Conservation (phyloP, 64 coral and sea anemone genomes). For the Stichodactyla helianthus region DNA sequence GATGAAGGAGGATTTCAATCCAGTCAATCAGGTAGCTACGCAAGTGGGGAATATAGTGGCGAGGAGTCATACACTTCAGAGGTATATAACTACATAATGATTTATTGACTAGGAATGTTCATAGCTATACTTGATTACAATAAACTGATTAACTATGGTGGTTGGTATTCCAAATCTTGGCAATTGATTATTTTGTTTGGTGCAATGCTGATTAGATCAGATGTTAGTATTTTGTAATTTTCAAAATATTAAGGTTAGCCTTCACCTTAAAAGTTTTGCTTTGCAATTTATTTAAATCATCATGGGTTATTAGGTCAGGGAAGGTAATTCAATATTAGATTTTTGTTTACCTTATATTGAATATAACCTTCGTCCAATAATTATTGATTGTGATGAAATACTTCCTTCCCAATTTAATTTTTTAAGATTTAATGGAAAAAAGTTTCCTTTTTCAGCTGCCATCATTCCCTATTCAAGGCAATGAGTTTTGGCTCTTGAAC, state of each 20-base stretch:
- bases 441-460: not conserved
- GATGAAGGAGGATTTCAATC: conserved; percentile 69
- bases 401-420: not conserved
- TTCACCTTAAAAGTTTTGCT: not conserved
- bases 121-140: not conserved
- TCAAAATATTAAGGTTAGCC: not conserved
- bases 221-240: not conserved
- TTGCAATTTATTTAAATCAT: not conserved
- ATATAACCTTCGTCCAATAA: not conserved
- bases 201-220: not conserved
- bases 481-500: not conserved
- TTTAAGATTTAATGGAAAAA: not conserved
- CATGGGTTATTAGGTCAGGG: not conserved
- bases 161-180: not conserved
- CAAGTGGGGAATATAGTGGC: conserved; percentile 83
- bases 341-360: not conserved
- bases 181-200: not conserved
- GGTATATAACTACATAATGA: conserved; percentile 38
- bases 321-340: not conserved
- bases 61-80: conserved; percentile 71
- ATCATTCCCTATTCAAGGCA: not conserved
- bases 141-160: not conserved
- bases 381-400: not conserved
- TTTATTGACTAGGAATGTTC: conserved; percentile 4
- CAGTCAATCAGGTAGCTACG: conserved; percentile 80